These are phyloP conservation scores for Drosophila carrolli DNA, from an alignment of 1,140 invertebrate species.

Conservation along the genomic window DNA sequence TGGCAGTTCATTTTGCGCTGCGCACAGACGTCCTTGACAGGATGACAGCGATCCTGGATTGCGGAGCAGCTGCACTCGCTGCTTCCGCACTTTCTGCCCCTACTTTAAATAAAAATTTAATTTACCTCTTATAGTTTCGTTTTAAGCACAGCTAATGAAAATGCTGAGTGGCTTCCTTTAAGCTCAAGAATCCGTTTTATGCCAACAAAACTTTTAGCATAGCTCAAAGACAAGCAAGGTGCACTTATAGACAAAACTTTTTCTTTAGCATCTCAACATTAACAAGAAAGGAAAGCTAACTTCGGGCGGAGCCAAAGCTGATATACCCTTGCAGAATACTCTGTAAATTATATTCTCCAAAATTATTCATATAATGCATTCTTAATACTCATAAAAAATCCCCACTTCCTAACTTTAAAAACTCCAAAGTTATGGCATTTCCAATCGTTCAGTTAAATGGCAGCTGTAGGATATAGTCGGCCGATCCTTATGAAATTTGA, in stretches of 20 bases:
- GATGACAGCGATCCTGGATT: slow-evolving; percentile 30
- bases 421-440: no score
- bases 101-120: slow-evolving; percentile 33
- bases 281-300: no score
- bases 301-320: no score
- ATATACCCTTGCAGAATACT: no score
- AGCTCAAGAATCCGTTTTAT: slow-evolving; percentile 49
- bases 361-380: no score
- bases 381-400: no score
- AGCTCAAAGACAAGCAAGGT: slow-evolving; percentile 61
- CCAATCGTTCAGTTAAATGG: no score
- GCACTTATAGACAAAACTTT: slow-evolving; percentile 4
- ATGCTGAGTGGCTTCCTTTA: slow-evolving; percentile 29
- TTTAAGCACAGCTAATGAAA: slow-evolving; percentile 53
- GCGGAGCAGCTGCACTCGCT: slow-evolving; percentile 8
- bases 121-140: slow-evolving; percentile 16
- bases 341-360: no score
- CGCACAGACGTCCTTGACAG: slow-evolving; percentile 73
- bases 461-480: no score
- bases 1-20: slow-evolving; percentile 65
- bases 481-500: no score
- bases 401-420: no score
- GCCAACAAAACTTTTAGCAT: slow-evolving; percentile 50
- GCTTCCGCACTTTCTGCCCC: slow-evolving; percentile 5
- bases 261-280: neutral